phyloP scores from a whole-genome alignment of 23 tunicate genomes.

The Ascidia mentula region DNA sequence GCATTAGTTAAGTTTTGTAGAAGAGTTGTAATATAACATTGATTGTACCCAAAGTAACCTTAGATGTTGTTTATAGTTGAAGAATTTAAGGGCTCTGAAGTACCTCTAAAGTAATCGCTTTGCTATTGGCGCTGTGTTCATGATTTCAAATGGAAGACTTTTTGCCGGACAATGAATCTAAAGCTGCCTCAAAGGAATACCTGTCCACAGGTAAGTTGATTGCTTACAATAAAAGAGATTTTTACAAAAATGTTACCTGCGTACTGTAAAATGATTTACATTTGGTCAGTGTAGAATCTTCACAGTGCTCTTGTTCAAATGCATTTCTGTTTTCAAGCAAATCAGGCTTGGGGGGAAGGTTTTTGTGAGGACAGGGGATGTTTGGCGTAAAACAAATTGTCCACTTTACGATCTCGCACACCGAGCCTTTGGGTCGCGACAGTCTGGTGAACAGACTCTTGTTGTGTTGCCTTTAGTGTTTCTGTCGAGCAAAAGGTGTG shows the following conservation, averaged over 20 bases:
- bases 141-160: not conserved
- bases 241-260: too few relatives aligned
- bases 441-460: not conserved
- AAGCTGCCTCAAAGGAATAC: not conserved
- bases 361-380: too few relatives aligned
- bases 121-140: not conserved
- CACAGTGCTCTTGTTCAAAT: too few relatives aligned
- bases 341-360: too few relatives aligned
- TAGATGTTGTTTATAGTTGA: too few relatives aligned
- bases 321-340: too few relatives aligned
- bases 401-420: not conserved
- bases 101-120: not conserved
- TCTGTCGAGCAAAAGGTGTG: not conserved
- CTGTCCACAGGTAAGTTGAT: not conserved
- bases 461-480: not conserved
- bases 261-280: too few relatives aligned
- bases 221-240: too few relatives aligned
- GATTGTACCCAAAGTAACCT: too few relatives aligned
- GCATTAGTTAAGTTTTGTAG: too few relatives aligned
- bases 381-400: not conserved
- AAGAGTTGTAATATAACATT: too few relatives aligned
- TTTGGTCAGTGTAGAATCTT: too few relatives aligned
- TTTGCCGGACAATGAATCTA: slow-evolving; percentile 1
- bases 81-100: not conserved
- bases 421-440: not conserved